Evolutionary conservation across 2,797 vertebrate genomes (phyloP).

Genomic region (Petrocephalus sullivani): DNA sequence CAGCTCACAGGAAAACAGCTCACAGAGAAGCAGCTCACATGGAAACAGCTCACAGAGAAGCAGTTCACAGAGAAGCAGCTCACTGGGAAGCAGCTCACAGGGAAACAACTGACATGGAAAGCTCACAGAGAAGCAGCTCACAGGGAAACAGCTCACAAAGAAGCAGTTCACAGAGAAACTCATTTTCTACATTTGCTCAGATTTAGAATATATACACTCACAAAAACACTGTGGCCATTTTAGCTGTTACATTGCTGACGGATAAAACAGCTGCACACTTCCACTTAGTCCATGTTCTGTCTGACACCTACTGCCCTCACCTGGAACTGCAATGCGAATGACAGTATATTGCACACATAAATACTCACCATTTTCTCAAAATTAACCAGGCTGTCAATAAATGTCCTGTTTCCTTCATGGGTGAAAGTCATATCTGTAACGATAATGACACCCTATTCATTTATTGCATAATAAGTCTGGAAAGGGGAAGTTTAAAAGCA

Average conservation of each 20-base stretch:
- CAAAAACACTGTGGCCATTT: background rate
- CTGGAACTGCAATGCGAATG: background rate
- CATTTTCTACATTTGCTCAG: background rate
- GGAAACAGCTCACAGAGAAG: no score
- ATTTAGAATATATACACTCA: background rate
- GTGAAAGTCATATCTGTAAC: conserved; percentile 92
- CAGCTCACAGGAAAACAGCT: no score
- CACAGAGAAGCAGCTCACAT: no score
- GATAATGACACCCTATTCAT: background rate
- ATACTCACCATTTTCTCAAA: conserved; percentile 97
- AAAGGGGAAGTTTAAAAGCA: background rate
- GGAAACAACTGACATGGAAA: no score
- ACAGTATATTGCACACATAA: conserved; percentile 27
- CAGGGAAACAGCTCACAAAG: background rate
- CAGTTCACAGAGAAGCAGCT: no score
- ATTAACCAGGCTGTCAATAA: conserved; percentile 89
- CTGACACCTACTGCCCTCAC: background rate
- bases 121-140: no score
- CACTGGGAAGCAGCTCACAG: no score
- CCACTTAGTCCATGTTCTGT: background rate
- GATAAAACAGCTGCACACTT: background rate
- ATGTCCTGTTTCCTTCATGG: conserved; percentile 96
- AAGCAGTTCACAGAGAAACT: background rate
- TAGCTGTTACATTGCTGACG: no score
- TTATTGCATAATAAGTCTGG: background rate